Evolutionary conservation across 2,888 invertebrate species (phyloP), one percentile per base, ranked within the genome.

Genomic region (Amblyjoppa fuscipennis): DNA sequence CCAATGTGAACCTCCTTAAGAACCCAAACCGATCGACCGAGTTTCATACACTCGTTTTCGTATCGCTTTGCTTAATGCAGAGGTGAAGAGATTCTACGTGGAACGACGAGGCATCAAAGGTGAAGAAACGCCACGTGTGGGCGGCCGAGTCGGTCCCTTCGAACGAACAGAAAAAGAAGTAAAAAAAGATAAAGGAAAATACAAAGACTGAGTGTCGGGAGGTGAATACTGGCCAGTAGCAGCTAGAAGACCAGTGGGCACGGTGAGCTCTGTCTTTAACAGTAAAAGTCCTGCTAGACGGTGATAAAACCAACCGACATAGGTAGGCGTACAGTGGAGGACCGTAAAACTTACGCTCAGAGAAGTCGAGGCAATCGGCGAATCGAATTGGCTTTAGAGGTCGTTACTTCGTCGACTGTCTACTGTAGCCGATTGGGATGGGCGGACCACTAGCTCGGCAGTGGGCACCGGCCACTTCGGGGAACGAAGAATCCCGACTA

Each of bases 261-360:
- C 38, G 76, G 51, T 51, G 59, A 74, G 84, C 84, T 79, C 82
- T 56, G 64, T 82, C 75, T 87, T 84, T 91, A 91, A 91, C 91
- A 90, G 91, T 91, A 91, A 91, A 91, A 90, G 90, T 90, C 89
- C 91, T 87, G 89, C 89, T 91, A 90, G 86, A 87, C 83, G 88
- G 84, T 81, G 89, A 89, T 87, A 89, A 90, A 90, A 89, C 89
- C 88, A 87, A 86, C 86, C 88, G 87, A 87, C 85, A 80, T 84
- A 76, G 84, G 81, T 87, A 76, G 75, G 75, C 77, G 75, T 83
- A 79, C 82, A 45, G 45, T 45, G 3, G 45, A 13, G 3, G 13
- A 45, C 13, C 45, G 45, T 45, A 45, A 13, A 45, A 13, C 13
- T 45, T 45, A 0, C 0, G 11, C 45, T 45, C 11, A 3, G 13